These are phyloP conservation scores for Oreotrochilus melanogaster DNA, from an alignment of 2,113 vertebrate genomes.

Conservation along the genomic window DNA sequence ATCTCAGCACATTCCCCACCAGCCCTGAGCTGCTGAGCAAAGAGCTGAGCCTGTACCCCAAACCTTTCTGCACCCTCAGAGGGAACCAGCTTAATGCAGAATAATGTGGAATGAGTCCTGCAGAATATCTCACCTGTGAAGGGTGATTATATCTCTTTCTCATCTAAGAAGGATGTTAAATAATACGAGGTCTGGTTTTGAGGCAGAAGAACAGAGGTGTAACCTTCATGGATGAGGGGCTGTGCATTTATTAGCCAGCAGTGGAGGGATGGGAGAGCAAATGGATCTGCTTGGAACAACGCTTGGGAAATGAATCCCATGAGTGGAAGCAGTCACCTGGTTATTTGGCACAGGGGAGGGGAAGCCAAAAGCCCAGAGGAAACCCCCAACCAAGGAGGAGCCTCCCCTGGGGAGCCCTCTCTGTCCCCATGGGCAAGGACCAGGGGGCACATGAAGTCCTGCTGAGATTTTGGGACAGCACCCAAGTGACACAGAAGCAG, in stretches of 20 bases:
- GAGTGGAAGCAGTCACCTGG: fast-evolving
- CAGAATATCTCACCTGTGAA: conserved; percentile 21
- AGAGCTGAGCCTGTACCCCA: not conserved
- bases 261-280: not conserved
- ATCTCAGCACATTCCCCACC: fast-evolving
- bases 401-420: fast-evolving
- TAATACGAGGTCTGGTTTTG: not conserved
- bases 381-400: not conserved
- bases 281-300: not conserved
- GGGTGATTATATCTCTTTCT: conserved; percentile 10
- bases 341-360: not conserved
- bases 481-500: fast-evolving
- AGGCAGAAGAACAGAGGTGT: not conserved
- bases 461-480: fast-evolving
- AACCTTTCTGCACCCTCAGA: fast-evolving
- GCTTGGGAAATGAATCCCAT: not conserved
- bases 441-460: fast-evolving
- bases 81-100: not conserved
- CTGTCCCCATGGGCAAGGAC: not conserved
- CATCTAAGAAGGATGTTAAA: not conserved
- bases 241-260: not conserved
- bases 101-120: not conserved
- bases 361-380: not conserved
- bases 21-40: fast-evolving
- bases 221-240: conserved; percentile 12